phyloP scores from a whole-genome alignment of 2,888 invertebrate species.

The Noctua fimbriata region DNA sequence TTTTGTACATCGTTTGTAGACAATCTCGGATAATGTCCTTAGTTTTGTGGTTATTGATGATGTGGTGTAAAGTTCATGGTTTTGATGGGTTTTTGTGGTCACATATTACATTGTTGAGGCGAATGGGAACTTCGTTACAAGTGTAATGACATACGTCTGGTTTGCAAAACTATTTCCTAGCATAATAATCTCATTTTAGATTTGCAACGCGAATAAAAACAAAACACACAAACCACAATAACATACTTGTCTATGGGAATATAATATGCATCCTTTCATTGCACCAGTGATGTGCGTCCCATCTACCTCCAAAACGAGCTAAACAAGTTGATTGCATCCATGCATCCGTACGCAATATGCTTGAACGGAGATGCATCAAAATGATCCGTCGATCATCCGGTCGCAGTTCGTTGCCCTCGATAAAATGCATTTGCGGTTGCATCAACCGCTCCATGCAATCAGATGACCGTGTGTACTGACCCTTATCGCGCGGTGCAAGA shows the following conservation, averaged over 20 bases:
- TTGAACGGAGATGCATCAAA: conserved; percentile 64
- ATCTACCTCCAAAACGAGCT: conserved; percentile 12
- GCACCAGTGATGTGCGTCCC: background rate
- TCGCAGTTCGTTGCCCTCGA: conserved; percentile 79
- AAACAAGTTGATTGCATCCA: conserved; percentile 44
- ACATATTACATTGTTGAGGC: conserved; percentile 33
- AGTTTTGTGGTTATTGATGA: conserved; percentile 37
- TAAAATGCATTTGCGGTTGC: conserved; percentile 81
- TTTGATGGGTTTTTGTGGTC: conserved; percentile 57
- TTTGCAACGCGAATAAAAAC: conserved; percentile 25
- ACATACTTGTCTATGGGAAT: background rate
- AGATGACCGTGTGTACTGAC: conserved; percentile 73
- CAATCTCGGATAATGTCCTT: conserved; percentile 39
- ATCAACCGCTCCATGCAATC: conserved; percentile 75
- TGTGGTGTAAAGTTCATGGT: conserved; percentile 51
- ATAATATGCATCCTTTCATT: conserved; percentile 12
- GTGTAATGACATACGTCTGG: conserved; percentile 8
- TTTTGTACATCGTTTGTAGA: conserved; percentile 63
- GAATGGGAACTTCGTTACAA: conserved; percentile 36
- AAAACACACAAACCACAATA: conserved; percentile 47
- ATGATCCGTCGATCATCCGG: conserved; percentile 70
- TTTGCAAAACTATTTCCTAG: conserved; percentile 8
- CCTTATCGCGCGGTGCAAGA: conserved; percentile 67
- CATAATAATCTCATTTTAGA: conserved; percentile 25
- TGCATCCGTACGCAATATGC: conserved; percentile 40